Conservation (phyloP, 2,113 vertebrate species). For the Hipposideros armiger region DNA sequence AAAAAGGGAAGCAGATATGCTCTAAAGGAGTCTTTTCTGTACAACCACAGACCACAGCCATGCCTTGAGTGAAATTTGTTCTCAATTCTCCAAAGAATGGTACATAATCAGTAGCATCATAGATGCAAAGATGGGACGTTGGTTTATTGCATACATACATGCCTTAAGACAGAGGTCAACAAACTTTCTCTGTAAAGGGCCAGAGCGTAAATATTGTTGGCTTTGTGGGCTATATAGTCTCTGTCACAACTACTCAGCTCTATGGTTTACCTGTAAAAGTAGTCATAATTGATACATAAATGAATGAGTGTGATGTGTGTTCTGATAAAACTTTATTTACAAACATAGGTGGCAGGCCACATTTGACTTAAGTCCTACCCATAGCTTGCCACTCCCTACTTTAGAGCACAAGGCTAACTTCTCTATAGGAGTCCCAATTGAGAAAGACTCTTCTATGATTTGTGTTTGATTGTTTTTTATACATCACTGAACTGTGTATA, state of each 20-base stretch:
- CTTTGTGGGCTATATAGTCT: not conserved
- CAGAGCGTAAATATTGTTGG: not conserved
- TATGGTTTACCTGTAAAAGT: not conserved
- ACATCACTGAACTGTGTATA: not conserved
- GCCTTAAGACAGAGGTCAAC: not conserved
- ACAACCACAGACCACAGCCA: not conserved
- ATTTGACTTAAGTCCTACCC: not conserved
- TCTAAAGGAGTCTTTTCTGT: not conserved
- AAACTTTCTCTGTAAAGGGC: not conserved
- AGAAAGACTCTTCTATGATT: not conserved
- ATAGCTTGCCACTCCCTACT: not conserved
- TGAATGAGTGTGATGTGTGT: not conserved
- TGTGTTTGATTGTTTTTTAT: not conserved
- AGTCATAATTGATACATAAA: not conserved
- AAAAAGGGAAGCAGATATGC: not conserved
- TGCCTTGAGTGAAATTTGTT: not conserved
- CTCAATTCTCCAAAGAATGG: not conserved
- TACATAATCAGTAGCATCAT: no score
- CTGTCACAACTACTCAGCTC: not conserved
- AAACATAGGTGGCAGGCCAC: not conserved
- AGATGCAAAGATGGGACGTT: not conserved
- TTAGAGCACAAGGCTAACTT: not conserved
- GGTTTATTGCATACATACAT: not conserved
- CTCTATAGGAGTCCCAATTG: not conserved
- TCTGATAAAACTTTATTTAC: conserved; percentile 9